These are phyloP conservation scores for Unio delphinus DNA, from an alignment of 2,888 invertebrate genomes.

Conservation along the genomic window DNA sequence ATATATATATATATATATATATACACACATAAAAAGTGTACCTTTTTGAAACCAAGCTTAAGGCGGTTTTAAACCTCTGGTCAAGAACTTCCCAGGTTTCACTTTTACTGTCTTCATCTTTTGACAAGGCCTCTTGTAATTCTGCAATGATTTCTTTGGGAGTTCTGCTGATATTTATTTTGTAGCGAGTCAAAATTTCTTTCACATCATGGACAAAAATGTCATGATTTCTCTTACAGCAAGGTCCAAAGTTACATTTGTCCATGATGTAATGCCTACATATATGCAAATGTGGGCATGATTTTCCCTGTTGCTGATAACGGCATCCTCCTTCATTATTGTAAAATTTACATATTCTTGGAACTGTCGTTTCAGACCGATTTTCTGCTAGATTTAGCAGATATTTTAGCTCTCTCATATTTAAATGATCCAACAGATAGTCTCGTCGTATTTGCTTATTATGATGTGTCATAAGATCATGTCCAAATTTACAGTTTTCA, in stretches of 20 bases:
- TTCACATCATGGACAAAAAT: slow-evolving; percentile 18
- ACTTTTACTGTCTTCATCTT: not conserved
- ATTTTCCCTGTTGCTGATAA: slow-evolving; percentile 11
- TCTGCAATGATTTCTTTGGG: slow-evolving; percentile 40
- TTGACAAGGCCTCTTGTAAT: slow-evolving; percentile 10
- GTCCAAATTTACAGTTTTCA: slow-evolving; percentile 41
- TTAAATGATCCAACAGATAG: slow-evolving; percentile 27
- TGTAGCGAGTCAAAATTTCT: slow-evolving; percentile 31
- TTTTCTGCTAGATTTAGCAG: slow-evolving; percentile 27
- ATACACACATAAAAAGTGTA: too few relatives aligned
- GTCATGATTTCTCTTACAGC: slow-evolving; percentile 43
- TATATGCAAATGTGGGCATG: slow-evolving; percentile 41
- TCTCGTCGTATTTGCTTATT: slow-evolving; percentile 30
- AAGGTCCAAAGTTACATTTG: slow-evolving; percentile 37
- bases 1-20: too few relatives aligned
- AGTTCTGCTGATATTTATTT: slow-evolving; percentile 31
- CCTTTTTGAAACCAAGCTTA: too few relatives aligned
- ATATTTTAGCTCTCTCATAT: slow-evolving; percentile 22
- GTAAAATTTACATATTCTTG: slow-evolving; percentile 46
- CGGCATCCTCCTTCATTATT: slow-evolving; percentile 37
- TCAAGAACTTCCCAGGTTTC: too few relatives aligned
- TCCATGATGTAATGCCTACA: slow-evolving; percentile 39
- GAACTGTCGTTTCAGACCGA: slow-evolving; percentile 25
- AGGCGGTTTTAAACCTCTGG: too few relatives aligned
- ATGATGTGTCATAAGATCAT: slow-evolving; percentile 41